Percentiles rank a stretch among this genome's conserved stretches.
Conservation (phyloP, 92 coral and sea anemone genomes). For the Hydrozoanthus gracilis region DNA sequence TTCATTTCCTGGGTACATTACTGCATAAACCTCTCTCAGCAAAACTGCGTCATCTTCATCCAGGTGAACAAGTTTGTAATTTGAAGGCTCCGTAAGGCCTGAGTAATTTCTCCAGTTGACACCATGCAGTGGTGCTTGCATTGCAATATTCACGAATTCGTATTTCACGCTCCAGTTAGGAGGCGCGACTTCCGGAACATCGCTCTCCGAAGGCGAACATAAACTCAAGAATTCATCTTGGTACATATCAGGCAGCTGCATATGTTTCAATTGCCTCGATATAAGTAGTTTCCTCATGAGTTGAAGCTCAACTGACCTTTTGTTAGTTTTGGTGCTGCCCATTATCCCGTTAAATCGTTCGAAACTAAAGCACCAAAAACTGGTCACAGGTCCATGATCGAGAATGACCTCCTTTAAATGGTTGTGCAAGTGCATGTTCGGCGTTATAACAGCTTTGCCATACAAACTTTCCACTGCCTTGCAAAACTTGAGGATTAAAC, state of each 20-base stretch:
- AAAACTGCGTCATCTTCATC: conserved; percentile 61
- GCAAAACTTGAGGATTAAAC: conserved; percentile 53
- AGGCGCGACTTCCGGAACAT: conserved; percentile 33
- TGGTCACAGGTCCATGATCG: conserved; percentile 59
- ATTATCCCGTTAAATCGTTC: conserved; percentile 54
- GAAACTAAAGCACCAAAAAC: conserved; percentile 70
- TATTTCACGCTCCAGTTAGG: conserved; percentile 50
- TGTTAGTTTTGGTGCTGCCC: conserved; percentile 63
- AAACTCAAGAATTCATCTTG: conserved; percentile 53
- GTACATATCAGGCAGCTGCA: conserved; percentile 54
- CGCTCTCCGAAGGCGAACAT: conserved; percentile 52
- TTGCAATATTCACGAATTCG: conserved; percentile 55
- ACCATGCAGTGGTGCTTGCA: conserved; percentile 55
- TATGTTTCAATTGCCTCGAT: conserved; percentile 49
- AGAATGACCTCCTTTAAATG: conserved; percentile 57
- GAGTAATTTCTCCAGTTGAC: conserved; percentile 54
- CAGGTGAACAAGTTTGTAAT: conserved; percentile 47
- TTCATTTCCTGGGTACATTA: conserved; percentile 49
- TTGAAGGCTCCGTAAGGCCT: conserved; percentile 44
- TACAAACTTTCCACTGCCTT: conserved; percentile 53
- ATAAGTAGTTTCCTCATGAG: conserved; percentile 65
- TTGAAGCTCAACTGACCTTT: conserved; percentile 67
- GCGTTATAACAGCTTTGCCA: conserved; percentile 45
- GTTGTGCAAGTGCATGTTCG: conserved; percentile 61
- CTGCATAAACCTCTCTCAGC: conserved; percentile 50